phyloP scores from a whole-genome alignment of 2,113 vertebrate genomes.

The Tauraco erythrolophus region DNA sequence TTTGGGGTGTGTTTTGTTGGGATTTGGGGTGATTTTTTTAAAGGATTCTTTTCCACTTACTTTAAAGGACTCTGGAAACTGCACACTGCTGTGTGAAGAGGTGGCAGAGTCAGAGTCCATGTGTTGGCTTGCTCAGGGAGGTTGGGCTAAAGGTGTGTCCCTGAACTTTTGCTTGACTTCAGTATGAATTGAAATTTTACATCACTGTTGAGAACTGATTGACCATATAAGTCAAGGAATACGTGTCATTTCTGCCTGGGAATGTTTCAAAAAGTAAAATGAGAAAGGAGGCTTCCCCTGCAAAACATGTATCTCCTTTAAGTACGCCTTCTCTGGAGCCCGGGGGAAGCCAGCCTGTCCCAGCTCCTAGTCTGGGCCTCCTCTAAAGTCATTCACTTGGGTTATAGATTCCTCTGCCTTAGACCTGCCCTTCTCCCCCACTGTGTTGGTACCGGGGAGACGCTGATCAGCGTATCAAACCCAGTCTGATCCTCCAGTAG shows the following conservation, averaged over 20 bases:
- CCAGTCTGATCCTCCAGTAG: not conserved
- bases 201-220: not conserved
- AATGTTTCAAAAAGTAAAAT: not conserved
- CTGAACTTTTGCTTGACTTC: not conserved
- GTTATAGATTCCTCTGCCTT: not conserved
- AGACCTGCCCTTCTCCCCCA: not conserved
- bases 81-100: not conserved
- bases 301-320: not conserved
- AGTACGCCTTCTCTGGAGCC: not conserved
- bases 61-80: not conserved
- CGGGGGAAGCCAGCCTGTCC: not conserved
- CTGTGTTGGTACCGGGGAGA: not conserved
- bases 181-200: not conserved
- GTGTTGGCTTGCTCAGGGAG: not conserved
- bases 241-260: not conserved
- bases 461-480: rapidly evolving
- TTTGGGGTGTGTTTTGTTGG: not conserved
- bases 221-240: not conserved
- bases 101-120: not conserved
- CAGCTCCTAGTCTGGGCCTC: not conserved
- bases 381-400: not conserved
- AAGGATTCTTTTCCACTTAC: not conserved
- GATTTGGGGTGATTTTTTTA: not conserved
- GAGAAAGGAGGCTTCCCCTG: not conserved
- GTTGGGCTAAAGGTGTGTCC: not conserved